Conservation (phyloP, 2,888 invertebrate species). For the Seira musarum region DNA sequence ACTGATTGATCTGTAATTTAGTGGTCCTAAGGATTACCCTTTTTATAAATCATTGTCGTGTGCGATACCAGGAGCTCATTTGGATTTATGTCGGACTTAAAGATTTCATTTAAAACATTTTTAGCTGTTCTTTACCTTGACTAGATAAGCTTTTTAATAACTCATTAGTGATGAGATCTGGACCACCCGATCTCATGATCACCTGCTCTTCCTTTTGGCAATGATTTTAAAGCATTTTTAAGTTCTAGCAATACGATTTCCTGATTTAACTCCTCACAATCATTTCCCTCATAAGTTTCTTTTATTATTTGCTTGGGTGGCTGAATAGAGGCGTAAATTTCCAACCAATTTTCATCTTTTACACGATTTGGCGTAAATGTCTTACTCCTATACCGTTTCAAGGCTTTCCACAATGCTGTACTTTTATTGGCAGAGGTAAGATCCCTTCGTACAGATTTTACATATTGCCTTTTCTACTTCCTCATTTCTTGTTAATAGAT, state of each 20-base stretch:
- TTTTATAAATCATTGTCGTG: constrained; percentile 54
- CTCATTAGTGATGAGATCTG: constrained; percentile 58
- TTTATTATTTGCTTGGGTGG: not conserved
- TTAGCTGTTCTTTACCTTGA: not conserved
- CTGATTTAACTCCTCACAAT: not conserved
- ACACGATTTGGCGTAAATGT: not conserved
- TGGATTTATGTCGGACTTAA: constrained; percentile 43
- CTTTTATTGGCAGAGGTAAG: not conserved
- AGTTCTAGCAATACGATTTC: too few species aligned
- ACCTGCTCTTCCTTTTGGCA: not conserved
- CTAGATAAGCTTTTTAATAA: constrained; percentile 45
- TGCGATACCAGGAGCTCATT: constrained; percentile 3
- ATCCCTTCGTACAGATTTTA: not conserved
- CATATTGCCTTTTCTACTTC: not conserved
- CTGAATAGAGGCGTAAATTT: not conserved
- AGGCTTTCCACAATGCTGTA: not conserved
- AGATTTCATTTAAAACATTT: constrained; percentile 42
- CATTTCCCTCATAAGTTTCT: not conserved
- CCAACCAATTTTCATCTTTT: not conserved
- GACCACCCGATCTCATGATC: not conserved
- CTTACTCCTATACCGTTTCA: not conserved
- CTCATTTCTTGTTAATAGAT: not conserved
- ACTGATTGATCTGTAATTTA: constrained; percentile 57
- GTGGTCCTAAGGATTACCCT: constrained; percentile 43
- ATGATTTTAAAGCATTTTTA: too few species aligned